Percentiles rank a stretch among this genome's conserved stretches.
phyloP scores from a whole-genome alignment of 2,113 vertebrate genomes.

The Forbesichthys agassizii region DNA sequence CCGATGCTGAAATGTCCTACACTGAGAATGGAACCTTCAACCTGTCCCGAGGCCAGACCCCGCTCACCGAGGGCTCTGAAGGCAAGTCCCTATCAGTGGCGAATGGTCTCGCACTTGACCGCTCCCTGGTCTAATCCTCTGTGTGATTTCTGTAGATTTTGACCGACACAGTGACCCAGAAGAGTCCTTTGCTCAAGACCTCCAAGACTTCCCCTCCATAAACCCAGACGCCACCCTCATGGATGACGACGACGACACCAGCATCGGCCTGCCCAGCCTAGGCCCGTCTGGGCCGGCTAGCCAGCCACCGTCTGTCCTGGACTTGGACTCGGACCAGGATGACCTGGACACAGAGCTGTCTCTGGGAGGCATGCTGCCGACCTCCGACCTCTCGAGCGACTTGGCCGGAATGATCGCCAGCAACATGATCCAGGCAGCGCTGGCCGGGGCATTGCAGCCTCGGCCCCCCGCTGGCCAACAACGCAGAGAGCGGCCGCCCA shows the following conservation, averaged over 20 bases:
- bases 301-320: slow-evolving; percentile 62
- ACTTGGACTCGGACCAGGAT: slow-evolving; percentile 79
- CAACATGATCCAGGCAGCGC: slow-evolving; percentile 90
- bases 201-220: slow-evolving; percentile 94
- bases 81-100: slow-evolving; percentile 66
- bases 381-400: slow-evolving; percentile 79
- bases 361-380: slow-evolving; percentile 68
- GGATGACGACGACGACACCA: slow-evolving; percentile 95
- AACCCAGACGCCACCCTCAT: slow-evolving; percentile 87
- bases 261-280: slow-evolving; percentile 90
- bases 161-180: slow-evolving; percentile 95
- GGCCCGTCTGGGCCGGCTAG: slow-evolving; percentile 45
- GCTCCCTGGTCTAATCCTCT: slow-evolving; percentile 4
- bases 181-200: slow-evolving; percentile 92
- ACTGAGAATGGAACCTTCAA: slow-evolving; percentile 95
- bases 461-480: slow-evolving; percentile 66
- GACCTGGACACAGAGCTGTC: slow-evolving; percentile 78
- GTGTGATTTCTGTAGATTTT: slow-evolving; percentile 75
- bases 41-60: slow-evolving; percentile 90
- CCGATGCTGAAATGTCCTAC: slow-evolving; percentile 91
- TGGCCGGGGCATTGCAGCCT: slow-evolving; percentile 82
- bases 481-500: slow-evolving; percentile 60
- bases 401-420: slow-evolving; percentile 85
- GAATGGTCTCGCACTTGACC: not conserved
- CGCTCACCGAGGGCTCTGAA: slow-evolving; percentile 94